Base-by-base conservation (phyloP, 30 jellyfish, hydroid and myxozoan genomes). In the Nemopilema nomurai region DNA sequence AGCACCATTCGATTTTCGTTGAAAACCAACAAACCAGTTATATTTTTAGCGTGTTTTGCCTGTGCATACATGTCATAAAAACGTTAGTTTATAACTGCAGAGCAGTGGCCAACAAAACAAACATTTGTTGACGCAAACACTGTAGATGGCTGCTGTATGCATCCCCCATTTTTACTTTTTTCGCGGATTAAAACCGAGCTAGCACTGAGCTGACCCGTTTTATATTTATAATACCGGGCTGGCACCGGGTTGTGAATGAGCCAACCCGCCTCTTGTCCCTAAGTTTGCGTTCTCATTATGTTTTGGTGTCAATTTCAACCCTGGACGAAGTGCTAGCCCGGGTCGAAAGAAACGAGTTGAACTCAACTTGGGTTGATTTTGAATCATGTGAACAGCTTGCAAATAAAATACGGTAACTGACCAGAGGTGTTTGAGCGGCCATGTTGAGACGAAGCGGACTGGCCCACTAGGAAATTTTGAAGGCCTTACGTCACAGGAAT, bases 1-100 rank as follows among this genome's bases (percentile, higher is more conserved):
- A n/a, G n/a, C n/a, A n/a, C n/a, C n/a, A 41, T 41, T 3, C 57
- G 6, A 41, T 41, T 41, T 6, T 41, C 57, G 74, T 28, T 32
- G n/a, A 16, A 27, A 20, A 70, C 29, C 29, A 24, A 67, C 50
- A 67, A 1, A 67, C 77, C 50, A 18, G 9, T 67, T 67, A 13
- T 18, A 67, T 67, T 67, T 67, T 67, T 18, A 26, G 31, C 49
- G 77, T 67, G 77, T 67, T 67, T 67, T 67, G 77, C 77, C 77
- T 67, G 32, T 67, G 77, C 49, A 67, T 18, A 67, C 77, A 67
- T 67, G 24, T 29, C 50, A 4, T 67, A 16, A 24, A 67, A 67
- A 67, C 6, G 20, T 16, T 67, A 67, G 77, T 67, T 49, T 8
- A 67, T 67, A 67, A 67, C 51, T 67, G 77, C 77, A 67, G 77